Percentiles rank a stretch among this genome's conserved stretches.
phyloP scores from a whole-genome alignment of 2,888 invertebrate genomes.

The Melanostoma scalare region DNA sequence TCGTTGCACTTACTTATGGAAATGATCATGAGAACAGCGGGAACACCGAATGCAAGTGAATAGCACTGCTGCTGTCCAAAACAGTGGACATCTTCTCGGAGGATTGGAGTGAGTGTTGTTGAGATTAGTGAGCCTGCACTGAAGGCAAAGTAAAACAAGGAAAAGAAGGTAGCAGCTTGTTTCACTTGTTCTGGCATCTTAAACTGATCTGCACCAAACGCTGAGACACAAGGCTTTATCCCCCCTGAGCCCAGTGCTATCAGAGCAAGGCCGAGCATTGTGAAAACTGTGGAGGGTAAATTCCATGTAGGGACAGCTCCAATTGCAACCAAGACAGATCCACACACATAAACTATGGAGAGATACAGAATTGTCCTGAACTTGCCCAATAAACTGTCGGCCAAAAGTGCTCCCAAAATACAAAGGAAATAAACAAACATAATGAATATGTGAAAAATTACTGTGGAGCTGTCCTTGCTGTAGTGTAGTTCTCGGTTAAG shows the following conservation, averaged over 20 bases:
- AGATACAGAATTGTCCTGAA: too few relatives aligned
- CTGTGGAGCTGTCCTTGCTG: conserved; percentile 86
- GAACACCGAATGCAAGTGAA: too few relatives aligned
- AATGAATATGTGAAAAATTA: conserved; percentile 88
- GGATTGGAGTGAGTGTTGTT: conserved; percentile 87
- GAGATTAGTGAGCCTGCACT: conserved; percentile 88
- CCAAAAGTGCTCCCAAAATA: conserved; percentile 89
- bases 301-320: too few relatives aligned
- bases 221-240: conserved; percentile 91
- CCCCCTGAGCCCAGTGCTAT: conserved; percentile 84
- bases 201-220: conserved; percentile 93
- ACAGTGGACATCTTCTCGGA: too few relatives aligned
- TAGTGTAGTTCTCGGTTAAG: conserved; percentile 86
- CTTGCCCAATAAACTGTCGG: conserved; percentile 85
- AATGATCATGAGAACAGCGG: conserved; percentile 86
- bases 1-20: conserved; percentile 84
- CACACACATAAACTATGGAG: too few relatives aligned
- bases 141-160: conserved; percentile 88
- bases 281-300: too few relatives aligned
- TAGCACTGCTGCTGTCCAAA: too few relatives aligned
- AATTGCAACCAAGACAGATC: too few relatives aligned
- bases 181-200: conserved; percentile 85
- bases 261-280: too few relatives aligned
- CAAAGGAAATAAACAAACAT: conserved; percentile 90
- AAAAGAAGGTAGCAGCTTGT: conserved; percentile 88